phyloP scores from a whole-genome alignment of 2,888 invertebrate species.

The Ophioninae sp. region DNA sequence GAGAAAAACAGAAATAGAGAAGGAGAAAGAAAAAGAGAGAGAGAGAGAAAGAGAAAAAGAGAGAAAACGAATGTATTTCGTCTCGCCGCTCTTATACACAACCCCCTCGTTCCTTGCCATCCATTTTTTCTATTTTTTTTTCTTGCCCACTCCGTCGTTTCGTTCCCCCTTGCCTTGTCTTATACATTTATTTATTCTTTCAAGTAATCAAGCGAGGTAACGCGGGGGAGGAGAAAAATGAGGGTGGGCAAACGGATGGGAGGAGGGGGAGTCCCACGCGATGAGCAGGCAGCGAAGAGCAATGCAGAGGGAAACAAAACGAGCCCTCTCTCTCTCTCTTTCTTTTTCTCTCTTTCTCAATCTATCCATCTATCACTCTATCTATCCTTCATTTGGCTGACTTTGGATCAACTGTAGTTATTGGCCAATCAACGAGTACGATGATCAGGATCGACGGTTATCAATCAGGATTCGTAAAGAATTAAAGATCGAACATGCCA shows the following conservation, averaged over 20 bases:
- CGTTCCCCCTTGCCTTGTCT: constrained; percentile 36
- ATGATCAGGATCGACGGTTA: constrained; percentile 13
- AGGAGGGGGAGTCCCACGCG: constrained; percentile 38
- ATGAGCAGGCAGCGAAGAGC: constrained; percentile 51
- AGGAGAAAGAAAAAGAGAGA: constrained; percentile 30
- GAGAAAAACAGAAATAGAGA: constrained; percentile 39
- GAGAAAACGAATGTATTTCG: constrained; percentile 42
- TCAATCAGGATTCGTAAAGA: background rate
- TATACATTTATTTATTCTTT: constrained; percentile 62
- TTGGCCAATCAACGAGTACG: constrained; percentile 9
- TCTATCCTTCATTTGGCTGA: constrained; percentile 36
- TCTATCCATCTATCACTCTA: background rate
- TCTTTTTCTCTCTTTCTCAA: no score
- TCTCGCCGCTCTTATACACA: constrained; percentile 54
- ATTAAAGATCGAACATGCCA: constrained; percentile 15
- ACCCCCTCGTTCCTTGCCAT: constrained; percentile 36
- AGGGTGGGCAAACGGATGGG: background rate
- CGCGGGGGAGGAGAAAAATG: constrained; percentile 25
- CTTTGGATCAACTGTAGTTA: constrained; percentile 6
- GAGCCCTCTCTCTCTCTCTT: constrained; percentile 16
- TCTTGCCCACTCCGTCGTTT: constrained; percentile 43
- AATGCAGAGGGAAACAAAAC: constrained; percentile 43
- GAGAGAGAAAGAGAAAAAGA: constrained; percentile 49
- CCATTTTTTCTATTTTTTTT: constrained; percentile 38
- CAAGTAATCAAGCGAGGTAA: constrained; percentile 60